These are phyloP conservation scores for Ptilodon capucinus DNA, from an alignment of 2,888 invertebrate genomes.

Conservation along the genomic window DNA sequence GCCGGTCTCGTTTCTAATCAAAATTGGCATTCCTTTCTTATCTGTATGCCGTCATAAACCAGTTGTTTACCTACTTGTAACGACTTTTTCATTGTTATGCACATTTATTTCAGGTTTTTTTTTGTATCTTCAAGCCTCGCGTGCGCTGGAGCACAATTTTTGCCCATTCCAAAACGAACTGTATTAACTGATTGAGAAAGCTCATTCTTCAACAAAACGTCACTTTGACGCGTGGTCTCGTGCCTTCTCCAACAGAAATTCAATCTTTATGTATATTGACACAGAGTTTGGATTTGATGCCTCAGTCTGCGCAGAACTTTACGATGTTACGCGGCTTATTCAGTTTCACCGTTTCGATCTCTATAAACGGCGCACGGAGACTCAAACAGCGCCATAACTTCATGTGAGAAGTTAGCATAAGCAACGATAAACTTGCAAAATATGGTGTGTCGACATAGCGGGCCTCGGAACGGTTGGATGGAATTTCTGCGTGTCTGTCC, in stretches of 20 bases:
- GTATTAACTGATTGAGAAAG: too few species aligned
- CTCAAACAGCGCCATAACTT: conserved; percentile 27
- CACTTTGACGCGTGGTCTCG: too few species aligned
- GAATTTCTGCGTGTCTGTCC: conserved; percentile 52
- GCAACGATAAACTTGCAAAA: conserved; percentile 51
- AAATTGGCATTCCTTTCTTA: conserved; percentile 75
- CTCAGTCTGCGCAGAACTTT: too few species aligned
- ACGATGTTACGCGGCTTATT: conserved; percentile 21
- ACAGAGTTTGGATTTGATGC: too few species aligned
- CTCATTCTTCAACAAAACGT: too few species aligned
- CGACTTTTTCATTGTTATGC: conserved; percentile 51
- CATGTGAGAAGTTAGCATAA: conserved; percentile 27
- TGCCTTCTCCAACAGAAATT: too few species aligned
- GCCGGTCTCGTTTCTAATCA: conserved; percentile 74
- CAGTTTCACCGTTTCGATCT: conserved; percentile 21
- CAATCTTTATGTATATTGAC: too few species aligned
- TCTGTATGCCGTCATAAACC: conserved; percentile 61
- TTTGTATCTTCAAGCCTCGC: too few species aligned
- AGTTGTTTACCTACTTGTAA: conserved; percentile 56
- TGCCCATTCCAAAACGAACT: too few species aligned
- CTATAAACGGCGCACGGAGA: conserved; percentile 20
- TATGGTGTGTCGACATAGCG: conserved; percentile 51
- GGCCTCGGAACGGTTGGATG: conserved; percentile 44
- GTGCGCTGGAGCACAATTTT: too few species aligned
- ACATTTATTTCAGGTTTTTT: conserved; percentile 32